These are phyloP conservation scores for Poeciliopsis turrubarensis DNA, from an alignment of 2,113 vertebrate genomes.

Conservation along the genomic window DNA sequence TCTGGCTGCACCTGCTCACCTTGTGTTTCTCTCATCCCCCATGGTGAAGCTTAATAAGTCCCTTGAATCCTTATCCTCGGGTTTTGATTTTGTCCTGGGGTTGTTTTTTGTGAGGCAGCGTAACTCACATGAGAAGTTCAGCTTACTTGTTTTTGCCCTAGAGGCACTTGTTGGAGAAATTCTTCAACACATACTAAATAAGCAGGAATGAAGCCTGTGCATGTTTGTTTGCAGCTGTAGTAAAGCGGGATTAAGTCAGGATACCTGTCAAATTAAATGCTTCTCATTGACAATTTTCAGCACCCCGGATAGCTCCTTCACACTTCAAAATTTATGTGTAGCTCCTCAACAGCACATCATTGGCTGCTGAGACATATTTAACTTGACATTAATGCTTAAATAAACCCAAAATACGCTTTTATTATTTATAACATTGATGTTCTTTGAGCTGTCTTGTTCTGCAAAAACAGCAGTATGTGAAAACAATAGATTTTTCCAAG, in stretches of 20 bases:
- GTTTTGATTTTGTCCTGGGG: slow-evolving; percentile 69
- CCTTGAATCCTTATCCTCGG: slow-evolving; percentile 60
- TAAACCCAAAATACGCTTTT: slow-evolving; percentile 11
- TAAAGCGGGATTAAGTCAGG: slow-evolving; percentile 2
- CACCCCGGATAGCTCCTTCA: slow-evolving; percentile 73
- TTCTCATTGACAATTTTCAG: slow-evolving; percentile 56
- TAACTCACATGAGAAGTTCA: slow-evolving; percentile 44
- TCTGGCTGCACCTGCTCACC: slow-evolving; percentile 50
- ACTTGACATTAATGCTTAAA: slow-evolving; percentile 8
- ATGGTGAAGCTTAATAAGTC: slow-evolving; percentile 60
- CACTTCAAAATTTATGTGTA: slow-evolving; percentile 3
- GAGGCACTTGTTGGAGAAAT: neutral
- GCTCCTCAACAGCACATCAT: slow-evolving; percentile 20
- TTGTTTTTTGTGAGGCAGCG: slow-evolving; percentile 63
- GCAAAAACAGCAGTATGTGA: slow-evolving; percentile 13
- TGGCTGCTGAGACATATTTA: slow-evolving; percentile 12
- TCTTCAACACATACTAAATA: slow-evolving; percentile 5
- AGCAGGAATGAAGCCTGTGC: neutral
- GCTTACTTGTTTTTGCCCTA: slow-evolving; percentile 5
- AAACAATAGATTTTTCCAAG: slow-evolving; percentile 44
- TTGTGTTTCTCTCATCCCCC: slow-evolving; percentile 46
- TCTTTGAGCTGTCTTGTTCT: slow-evolving; percentile 6
- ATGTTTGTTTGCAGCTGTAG: slow-evolving; percentile 3
- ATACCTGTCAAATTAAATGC: slow-evolving; percentile 1
- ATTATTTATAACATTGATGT: slow-evolving; percentile 52